Conservation (phyloP, 2,113 vertebrate genomes). For the Tenrec ecaudatus region DNA sequence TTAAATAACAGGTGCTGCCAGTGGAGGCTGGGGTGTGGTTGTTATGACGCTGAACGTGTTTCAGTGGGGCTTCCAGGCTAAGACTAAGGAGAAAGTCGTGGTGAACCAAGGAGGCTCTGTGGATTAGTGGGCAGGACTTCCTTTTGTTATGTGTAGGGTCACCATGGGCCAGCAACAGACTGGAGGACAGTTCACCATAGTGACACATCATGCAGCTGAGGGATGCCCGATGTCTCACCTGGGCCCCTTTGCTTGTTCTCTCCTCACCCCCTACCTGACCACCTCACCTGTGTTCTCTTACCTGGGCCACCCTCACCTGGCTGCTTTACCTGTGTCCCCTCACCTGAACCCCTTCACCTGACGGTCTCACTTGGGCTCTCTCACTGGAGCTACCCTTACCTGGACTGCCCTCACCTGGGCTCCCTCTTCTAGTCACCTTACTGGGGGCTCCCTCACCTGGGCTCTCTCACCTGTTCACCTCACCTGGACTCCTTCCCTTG, state of each 20-base stretch:
- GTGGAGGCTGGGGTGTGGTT: background rate
- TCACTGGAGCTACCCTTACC: too few relatives aligned
- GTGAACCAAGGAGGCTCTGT: too few relatives aligned
- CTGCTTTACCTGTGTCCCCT: too few relatives aligned
- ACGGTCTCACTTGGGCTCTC: too few relatives aligned
- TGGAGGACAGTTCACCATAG: background rate
- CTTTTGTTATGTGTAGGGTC: background rate
- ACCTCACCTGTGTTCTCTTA: too few relatives aligned
- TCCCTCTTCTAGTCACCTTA: too few relatives aligned
- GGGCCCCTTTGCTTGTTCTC: background rate
- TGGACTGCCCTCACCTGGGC: background rate
- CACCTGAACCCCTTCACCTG: too few relatives aligned
- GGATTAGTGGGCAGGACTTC: too few relatives aligned
- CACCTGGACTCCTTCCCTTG: background rate
- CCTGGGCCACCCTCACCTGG: too few relatives aligned
- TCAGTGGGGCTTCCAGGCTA: background rate
- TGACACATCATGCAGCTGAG: background rate
- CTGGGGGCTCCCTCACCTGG: background rate
- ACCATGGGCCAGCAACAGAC: background rate
- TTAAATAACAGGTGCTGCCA: background rate
- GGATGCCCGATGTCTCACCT: background rate
- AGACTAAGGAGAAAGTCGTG: background rate
- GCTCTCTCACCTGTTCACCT: background rate
- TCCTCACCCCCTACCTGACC: too few relatives aligned
- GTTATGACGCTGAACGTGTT: background rate